phyloP scores from a whole-genome alignment of 2,888 invertebrate species.

The Ormyrus nitidulus region DNA sequence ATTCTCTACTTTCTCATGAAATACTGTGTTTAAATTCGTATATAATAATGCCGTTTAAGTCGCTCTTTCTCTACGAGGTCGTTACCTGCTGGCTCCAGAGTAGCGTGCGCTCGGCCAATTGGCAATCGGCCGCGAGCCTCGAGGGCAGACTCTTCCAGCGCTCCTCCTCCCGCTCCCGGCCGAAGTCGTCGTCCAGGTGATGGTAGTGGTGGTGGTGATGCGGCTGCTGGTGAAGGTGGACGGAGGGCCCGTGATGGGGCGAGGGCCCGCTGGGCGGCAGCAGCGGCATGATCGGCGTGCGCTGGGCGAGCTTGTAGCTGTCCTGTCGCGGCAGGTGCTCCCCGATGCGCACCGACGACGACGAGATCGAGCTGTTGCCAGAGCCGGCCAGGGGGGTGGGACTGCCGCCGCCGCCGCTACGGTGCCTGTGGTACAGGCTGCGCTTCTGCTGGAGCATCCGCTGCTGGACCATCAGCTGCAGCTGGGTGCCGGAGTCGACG shows the following conservation, averaged over 20 bases:
- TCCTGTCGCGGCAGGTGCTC: conserved; percentile 89
- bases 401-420: conserved; percentile 68
- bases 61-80: conserved; percentile 54
- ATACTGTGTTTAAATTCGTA: conserved; percentile 15
- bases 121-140: conserved; percentile 71
- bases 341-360: conserved; percentile 39
- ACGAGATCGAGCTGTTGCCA: conserved; percentile 47
- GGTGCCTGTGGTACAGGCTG: conserved; percentile 69
- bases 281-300: conserved; percentile 88
- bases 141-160: conserved; percentile 73
- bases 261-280: conserved; percentile 70
- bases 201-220: conserved; percentile 84
- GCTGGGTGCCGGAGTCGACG: conserved; percentile 76
- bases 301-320: conserved; percentile 92
- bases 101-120: conserved; percentile 70
- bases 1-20: conserved; percentile 16
- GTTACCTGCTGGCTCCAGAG: conserved; percentile 74
- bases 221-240: conserved; percentile 67
- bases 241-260: conserved; percentile 60
- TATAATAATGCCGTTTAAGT: conserved; percentile 9
- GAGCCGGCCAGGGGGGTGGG: conserved; percentile 67
- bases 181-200: conserved; percentile 67
- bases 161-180: conserved; percentile 70
- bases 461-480: conserved; percentile 91
- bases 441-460: conserved; percentile 90